Conservation (phyloP, 1,140 invertebrate genomes). For the Apolygus lucorum region DNA sequence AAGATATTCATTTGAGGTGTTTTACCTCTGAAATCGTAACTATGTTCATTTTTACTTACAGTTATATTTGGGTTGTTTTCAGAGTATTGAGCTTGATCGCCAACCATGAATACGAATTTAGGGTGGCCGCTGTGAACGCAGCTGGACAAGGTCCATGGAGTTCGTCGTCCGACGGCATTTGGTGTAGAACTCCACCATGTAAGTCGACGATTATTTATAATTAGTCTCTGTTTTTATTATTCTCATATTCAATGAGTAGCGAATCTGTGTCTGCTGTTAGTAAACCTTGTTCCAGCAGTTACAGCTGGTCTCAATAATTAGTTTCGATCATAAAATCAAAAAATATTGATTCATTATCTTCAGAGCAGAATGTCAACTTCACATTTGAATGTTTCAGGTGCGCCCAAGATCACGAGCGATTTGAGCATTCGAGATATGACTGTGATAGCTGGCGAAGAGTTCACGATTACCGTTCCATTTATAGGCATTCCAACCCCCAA, state of each 20-base stretch:
- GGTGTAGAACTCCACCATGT: conserved; percentile 75
- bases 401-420: conserved; percentile 87
- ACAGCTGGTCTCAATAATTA: conserved; percentile 16
- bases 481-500: conserved; percentile 81
- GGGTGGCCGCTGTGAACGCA: conserved; percentile 91
- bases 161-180: conserved; percentile 80
- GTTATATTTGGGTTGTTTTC: too few relatives aligned
- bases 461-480: conserved; percentile 91
- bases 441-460: conserved; percentile 89
- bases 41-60: too few relatives aligned
- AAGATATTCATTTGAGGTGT: not conserved
- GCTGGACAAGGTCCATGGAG: conserved; percentile 90
- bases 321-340: conserved; percentile 1
- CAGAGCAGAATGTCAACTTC: conserved; percentile 9
- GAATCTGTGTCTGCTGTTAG: not conserved
- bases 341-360: not conserved
- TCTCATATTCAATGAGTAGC: not conserved
- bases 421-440: conserved; percentile 88
- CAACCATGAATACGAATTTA: conserved; percentile 95
- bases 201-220: conserved; percentile 34
- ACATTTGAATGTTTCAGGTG: conserved; percentile 41
- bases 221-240: not conserved
- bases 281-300: conserved; percentile 11
- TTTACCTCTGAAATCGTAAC: too few relatives aligned
- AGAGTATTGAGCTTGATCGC: conserved; percentile 81